Base-by-base conservation (phyloP, 35 echinoderm and acorn worm genomes). In the Ophiothrix spiculata region DNA sequence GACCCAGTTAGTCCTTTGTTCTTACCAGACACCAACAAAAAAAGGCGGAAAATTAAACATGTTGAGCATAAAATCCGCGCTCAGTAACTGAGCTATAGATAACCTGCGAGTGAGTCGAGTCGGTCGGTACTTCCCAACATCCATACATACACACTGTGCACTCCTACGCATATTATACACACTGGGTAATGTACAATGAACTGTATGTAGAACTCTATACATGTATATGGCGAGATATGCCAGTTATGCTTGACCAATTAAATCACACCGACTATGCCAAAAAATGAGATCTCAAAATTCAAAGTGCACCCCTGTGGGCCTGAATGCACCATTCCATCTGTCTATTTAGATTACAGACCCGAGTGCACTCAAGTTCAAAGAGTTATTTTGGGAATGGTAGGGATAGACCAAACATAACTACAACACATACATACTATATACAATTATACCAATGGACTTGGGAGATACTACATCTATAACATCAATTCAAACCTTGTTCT, bases 161-260 rank as follows among this genome's bases (percentile, higher is more conserved):
- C 60, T 69, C 60, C 60, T 28, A 69, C 60, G 60, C 60, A 69
- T n/a, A 69, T 28, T 69, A 69, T 69, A 69, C 25, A 69, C 60
- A 6, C 17, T 69, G 42, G 3, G 23, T 69, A 69, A 4, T 69
- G 60, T 69, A 69, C 60, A 69, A 25, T 69, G 60, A 69, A 69
- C 60, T 69, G 60, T 69, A 49, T n/a, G n/a, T n/a, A n/a, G n/a
- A n/a, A 19, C 19, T 19, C 6, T 19, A 15, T 69, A 69, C 29
- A 6, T 69, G 60, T 28, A 15, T 69, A 49, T 6, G 6, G 6
- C 6, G 42, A 6, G 19, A 49, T 19, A 49, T 19, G 19, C 42
- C 25, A 69, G 60, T 69, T 28, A 69, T 69, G 60, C 60, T 69
- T 69, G 60, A 69, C 60, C 60, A 69, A 69, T 69, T 69, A 69